These are phyloP conservation scores for Phalera bucephala DNA, from an alignment of 2,888 invertebrate species.

Conservation along the genomic window DNA sequence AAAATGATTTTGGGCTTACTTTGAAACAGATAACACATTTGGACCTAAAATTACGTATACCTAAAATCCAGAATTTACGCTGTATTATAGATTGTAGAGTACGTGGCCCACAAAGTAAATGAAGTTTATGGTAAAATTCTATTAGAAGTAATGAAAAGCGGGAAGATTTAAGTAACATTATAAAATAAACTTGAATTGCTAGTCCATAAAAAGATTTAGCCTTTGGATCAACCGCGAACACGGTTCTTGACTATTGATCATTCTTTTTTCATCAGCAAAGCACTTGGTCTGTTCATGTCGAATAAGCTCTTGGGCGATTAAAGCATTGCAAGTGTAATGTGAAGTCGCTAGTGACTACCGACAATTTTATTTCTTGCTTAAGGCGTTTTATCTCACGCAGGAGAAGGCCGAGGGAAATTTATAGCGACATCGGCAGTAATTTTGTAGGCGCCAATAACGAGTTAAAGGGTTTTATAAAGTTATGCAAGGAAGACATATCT, in stretches of 20 bases:
- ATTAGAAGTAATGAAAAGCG: not conserved
- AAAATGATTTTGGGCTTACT: not conserved
- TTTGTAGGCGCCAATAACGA: constrained; percentile 8
- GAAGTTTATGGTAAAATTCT: not conserved
- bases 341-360: constrained; percentile 19
- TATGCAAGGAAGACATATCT: constrained; percentile 1
- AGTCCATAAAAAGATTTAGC: no score
- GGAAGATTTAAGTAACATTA: not conserved
- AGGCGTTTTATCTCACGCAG: constrained; percentile 17
- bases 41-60: constrained; percentile 3
- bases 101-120: not conserved
- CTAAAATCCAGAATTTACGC: constrained; percentile 7
- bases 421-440: constrained; percentile 8
- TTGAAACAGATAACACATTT: constrained; percentile 7
- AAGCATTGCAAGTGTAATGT: no score
- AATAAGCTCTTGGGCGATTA: no score
- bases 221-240: no score
- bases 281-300: not conserved
- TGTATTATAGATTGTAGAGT: constrained; percentile 5
- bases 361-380: constrained; percentile 15
- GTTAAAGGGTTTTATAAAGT: not conserved
- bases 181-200: no score
- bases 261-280: not conserved
- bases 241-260: no score
- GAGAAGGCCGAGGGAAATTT: constrained; percentile 10